Evolutionary conservation across 2,797 vertebrate genomes (phyloP), one percentile per base, ranked within the genome.

Genomic region (Coccyzus lansbergi): DNA sequence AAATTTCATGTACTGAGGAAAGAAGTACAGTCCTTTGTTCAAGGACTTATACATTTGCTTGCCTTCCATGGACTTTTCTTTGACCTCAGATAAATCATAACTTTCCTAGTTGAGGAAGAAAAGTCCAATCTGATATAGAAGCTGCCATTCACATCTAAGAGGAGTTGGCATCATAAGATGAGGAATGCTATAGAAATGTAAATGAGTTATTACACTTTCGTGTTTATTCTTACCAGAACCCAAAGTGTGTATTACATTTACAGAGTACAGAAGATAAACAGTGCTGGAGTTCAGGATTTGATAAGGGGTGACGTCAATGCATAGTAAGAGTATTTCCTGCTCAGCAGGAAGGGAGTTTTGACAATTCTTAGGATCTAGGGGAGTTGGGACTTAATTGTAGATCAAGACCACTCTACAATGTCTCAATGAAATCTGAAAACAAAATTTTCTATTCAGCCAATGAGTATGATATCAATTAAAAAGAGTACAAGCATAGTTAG

Each of bases 161-260:
- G 17, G 26, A 56, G 15, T 1, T 95, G 53, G 21, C 33, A 62
- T 83, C 46, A 40, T 86, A 7, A 46, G 40, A 49, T 0, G 29
- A 88, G 33, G 33, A 83, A 31, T 67, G 24, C n/a, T 52, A 8
- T 29, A 53, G 60, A 64, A 70, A 40, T 55, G 13, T 34, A 77
- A 79, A 87, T 63, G 1, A 83, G 74, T 88, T 53, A 21, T 56
- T 90, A 40, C 1, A 2, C 42, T 80, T 92, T 19, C 8, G 20
- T 71, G 24, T 88, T 92, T 87, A 63, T 87, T 75, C 46, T 75
- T 88, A 75, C 58, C 36, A 95, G 48, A 83, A 67, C 64, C 28
- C 33, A 75, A 81, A 64, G 26, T 34, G 33, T 78, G 40, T 60
- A 49, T 7, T 64, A 38, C 29, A 64, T 2, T 58, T 76, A 17